Evolutionary conservation across 2,797 vertebrate genomes (phyloP).

Genomic region (Australoheros facetus): DNA sequence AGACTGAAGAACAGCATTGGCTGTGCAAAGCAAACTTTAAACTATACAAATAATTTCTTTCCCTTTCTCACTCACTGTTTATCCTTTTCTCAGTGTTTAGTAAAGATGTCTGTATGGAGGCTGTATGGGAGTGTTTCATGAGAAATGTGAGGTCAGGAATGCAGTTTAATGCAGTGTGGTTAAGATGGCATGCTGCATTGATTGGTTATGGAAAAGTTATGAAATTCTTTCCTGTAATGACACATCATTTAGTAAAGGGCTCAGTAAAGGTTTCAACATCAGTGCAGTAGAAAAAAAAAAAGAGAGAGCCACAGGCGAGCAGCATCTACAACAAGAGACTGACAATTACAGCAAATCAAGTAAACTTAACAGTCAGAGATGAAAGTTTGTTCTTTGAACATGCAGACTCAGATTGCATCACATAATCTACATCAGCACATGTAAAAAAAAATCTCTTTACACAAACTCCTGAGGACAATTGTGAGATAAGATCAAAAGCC

Average conservation of each 20-base stretch:
- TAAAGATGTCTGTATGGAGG: not conserved
- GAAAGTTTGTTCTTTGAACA: not conserved
- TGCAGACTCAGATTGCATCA: not conserved
- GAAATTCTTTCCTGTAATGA: not conserved
- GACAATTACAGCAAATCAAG: not conserved
- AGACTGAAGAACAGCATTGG: not conserved
- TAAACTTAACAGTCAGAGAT: not conserved
- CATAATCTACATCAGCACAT: not conserved
- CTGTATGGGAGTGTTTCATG: constrained; percentile 10
- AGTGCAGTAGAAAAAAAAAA: not conserved
- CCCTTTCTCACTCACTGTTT: not conserved
- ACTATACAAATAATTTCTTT: not conserved
- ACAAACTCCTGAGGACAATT: not conserved
- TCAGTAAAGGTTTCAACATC: not conserved
- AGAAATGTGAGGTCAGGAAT: constrained; percentile 4
- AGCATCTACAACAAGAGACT: not conserved
- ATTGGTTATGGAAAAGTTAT: not conserved
- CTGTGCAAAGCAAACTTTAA: constrained; percentile 1
- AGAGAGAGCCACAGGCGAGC: too few relatives aligned
- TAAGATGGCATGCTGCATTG: not conserved
- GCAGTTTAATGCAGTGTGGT: not conserved
- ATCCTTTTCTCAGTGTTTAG: not conserved
- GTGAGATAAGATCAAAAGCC: not conserved
- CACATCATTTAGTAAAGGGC: not conserved
- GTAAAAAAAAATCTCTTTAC: not conserved